Evolutionary conservation across 2,113 vertebrate species (phyloP), one percentile per base, ranked within the genome.

Genomic region (Bostrychus sinensis): DNA sequence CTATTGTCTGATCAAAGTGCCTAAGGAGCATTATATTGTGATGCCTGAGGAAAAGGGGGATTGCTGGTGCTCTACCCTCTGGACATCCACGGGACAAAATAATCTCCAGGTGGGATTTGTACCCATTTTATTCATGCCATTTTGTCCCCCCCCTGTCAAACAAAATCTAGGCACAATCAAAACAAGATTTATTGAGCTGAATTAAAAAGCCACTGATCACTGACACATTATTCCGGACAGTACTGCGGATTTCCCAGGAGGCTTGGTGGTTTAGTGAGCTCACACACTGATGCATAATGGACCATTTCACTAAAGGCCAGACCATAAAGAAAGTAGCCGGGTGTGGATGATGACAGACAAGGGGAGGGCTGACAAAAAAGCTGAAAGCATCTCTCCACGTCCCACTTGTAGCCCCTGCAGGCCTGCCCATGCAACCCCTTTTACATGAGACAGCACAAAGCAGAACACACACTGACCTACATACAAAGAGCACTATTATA

Each of bases 391-490:
- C 75, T 60, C 78, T 83, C 42, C 48, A 69, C 55, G 23, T 74
- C 63, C 32, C 71, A 66, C 70, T 69, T 56, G 66, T 69, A 60
- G 64, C 74, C 72, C 45, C 58, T 20, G 28, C 43, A 81, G 70
- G 82, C 7, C 12, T 30, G 48, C 14, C 25, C 14, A 14, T 51
- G 48, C 26, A 51, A n/a, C 48, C 25, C 25, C 25, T 77, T 78
- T 64, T 53, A 76, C 68, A 72, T 77, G 77, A 87, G 73, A 67
- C 68, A 74, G 74, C 75, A 80, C 63, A 73, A 72, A 84, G 76
- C 70, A 67, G 75, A 36, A 74, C 55, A 74, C 66, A 65, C 39
- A 20, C 66, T 89, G 91, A 87, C 90, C 90, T 84, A 90, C 70
- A 89, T 89, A 77, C 37, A 48, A 36, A 39, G 73, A 34, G 8